Conservation (phyloP, 2,113 vertebrate species). For the Camelus dromedarius region DNA sequence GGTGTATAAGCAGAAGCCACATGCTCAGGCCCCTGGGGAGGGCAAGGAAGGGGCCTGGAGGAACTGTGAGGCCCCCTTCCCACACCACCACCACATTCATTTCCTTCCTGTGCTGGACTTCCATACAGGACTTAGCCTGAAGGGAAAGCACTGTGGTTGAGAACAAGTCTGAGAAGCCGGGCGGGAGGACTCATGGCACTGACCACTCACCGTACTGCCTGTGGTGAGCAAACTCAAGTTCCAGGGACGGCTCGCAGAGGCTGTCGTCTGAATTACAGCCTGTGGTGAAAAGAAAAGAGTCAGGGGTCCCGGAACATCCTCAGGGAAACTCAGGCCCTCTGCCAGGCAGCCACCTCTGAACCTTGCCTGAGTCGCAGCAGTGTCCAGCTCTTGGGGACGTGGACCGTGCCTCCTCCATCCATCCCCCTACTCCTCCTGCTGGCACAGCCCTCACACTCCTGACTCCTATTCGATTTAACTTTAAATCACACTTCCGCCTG, state of each 20-base stretch:
- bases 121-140: not conserved
- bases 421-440: not conserved
- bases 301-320: not conserved
- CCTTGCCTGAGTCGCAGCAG: fast-evolving
- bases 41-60: not conserved
- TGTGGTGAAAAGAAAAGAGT: not conserved
- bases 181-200: fast-evolving
- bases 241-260: conserved; percentile 58
- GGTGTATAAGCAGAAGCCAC: not conserved
- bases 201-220: conserved; percentile 71
- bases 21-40: not conserved
- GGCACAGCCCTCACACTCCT: not conserved
- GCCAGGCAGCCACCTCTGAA: not conserved
- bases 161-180: not conserved
- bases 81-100: not conserved
- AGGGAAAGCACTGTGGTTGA: fast-evolving
- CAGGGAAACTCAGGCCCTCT: not conserved
- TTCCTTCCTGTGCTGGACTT: not conserved
- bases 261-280: conserved; percentile 72
- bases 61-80: not conserved
- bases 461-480: too few relatives aligned
- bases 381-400: fast-evolving
- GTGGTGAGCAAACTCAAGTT: conserved; percentile 49
- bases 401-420: not conserved
- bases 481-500: not conserved